A percentile compares a stretch with the other conserved stretches of the same genome.
phyloP scores from a whole-genome alignment of 2,888 invertebrate species.

The Lapara coniferarum region DNA sequence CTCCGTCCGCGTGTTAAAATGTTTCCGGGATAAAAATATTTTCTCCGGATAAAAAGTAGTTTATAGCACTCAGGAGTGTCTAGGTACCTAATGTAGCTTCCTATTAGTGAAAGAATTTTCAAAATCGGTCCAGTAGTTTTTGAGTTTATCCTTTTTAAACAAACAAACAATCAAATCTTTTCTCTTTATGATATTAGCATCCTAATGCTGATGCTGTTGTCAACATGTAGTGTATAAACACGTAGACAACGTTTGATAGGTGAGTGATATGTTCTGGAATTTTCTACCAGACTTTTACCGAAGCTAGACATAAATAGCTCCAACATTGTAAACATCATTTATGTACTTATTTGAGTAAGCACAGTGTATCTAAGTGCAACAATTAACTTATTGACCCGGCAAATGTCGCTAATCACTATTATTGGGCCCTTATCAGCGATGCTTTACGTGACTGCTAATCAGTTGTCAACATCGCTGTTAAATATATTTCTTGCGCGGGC shows the following conservation, averaged over 20 bases:
- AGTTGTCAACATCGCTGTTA: slow-evolving; percentile 43
- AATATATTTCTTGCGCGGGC: slow-evolving; percentile 29
- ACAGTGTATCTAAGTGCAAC: slow-evolving; percentile 49
- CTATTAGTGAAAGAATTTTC: no score
- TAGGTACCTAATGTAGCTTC: no score
- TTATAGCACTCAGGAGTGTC: no score
- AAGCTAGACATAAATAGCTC: slow-evolving; percentile 7
- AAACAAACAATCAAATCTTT: no score
- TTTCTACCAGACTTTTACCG: slow-evolving; percentile 21
- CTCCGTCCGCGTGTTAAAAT: no score
- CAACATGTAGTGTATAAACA: slow-evolving; percentile 4
- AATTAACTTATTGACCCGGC: slow-evolving; percentile 73
- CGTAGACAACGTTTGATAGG: not conserved
- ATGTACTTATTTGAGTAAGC: slow-evolving; percentile 39
- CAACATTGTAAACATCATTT: slow-evolving; percentile 42
- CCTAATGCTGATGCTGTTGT: no score
- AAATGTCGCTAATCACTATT: slow-evolving; percentile 54
- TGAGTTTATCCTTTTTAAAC: no score
- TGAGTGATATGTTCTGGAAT: slow-evolving; percentile 30
- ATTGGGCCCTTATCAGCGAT: slow-evolving; percentile 52
- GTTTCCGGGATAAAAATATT: no score
- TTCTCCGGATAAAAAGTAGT: no score
- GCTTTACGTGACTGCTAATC: slow-evolving; percentile 55
- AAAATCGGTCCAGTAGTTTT: no score
- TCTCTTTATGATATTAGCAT: no score